Percentiles rank a stretch among this genome's conserved stretches.
phyloP scores from a whole-genome alignment of 2,888 invertebrate species.

The Limnephilus auricula region DNA sequence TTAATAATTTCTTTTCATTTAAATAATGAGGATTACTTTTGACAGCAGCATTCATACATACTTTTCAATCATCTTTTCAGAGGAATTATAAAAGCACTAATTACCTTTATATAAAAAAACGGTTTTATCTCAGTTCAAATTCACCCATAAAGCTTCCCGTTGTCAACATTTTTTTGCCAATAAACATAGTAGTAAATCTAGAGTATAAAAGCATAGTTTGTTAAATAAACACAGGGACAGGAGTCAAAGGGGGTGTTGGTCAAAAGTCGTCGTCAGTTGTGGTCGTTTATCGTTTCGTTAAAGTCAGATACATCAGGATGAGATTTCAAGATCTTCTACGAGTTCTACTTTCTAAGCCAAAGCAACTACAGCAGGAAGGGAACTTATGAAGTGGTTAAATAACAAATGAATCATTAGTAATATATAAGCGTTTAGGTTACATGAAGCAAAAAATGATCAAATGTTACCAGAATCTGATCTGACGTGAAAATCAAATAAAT shows the following conservation, averaged over 20 bases:
- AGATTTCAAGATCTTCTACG: slow-evolving; percentile 10
- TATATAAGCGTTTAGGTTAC: slow-evolving; percentile 39
- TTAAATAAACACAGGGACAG: not conserved
- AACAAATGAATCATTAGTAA: slow-evolving; percentile 41
- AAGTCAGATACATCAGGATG: slow-evolving; percentile 63
- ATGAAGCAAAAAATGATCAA: slow-evolving; percentile 64
- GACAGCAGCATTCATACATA: not conserved
- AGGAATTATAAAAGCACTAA: not conserved
- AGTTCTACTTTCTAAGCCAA: slow-evolving; percentile 38
- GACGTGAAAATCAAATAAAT: slow-evolving; percentile 64
- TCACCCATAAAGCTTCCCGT: no score
- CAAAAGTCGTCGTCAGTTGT: slow-evolving; percentile 63
- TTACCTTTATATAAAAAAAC: not conserved
- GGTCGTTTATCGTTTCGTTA: slow-evolving; percentile 64
- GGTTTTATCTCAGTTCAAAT: not conserved
- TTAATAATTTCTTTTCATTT: slow-evolving; percentile 3
- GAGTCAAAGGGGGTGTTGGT: slow-evolving; percentile 38
- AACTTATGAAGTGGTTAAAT: slow-evolving; percentile 22
- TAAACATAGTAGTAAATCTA: not conserved
- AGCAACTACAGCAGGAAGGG: slow-evolving; percentile 37
- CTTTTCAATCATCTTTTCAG: not conserved
- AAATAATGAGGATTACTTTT: not conserved
- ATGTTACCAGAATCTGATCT: slow-evolving; percentile 48
- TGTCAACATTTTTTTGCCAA: not conserved
- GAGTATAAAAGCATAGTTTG: not conserved